Evolutionary conservation across 2,888 invertebrate species (phyloP).

Genomic region (Rosalia funebris): DNA sequence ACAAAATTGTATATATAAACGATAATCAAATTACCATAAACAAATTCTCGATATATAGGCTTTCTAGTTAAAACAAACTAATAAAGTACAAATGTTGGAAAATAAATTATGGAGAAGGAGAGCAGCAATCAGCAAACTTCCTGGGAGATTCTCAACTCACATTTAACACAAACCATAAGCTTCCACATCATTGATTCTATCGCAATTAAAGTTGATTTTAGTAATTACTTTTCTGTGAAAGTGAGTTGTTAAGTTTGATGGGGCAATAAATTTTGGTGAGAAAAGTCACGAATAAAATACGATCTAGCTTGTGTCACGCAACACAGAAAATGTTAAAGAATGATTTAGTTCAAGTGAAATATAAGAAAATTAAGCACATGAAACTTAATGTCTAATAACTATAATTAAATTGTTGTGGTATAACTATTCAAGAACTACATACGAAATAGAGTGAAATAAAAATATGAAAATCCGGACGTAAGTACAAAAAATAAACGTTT

Average conservation of each 20-base stretch:
- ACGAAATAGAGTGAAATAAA: no score
- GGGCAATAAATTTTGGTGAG: slow-evolving; percentile 21
- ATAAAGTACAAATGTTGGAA: no score
- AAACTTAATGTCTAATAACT: no score
- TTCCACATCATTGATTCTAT: slow-evolving; percentile 13
- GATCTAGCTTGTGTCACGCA: slow-evolving; percentile 16
- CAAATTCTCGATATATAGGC: no score
- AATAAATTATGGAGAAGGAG: no score
- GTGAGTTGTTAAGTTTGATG: slow-evolving; percentile 17
- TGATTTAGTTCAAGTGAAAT: not conserved
- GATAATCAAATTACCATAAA: no score
- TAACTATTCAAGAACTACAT: no score
- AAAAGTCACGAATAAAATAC: slow-evolving; percentile 9
- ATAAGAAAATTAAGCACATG: not conserved
- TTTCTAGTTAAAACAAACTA: no score
- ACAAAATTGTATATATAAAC: no score
- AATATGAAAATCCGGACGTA: no score
- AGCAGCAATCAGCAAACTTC: slow-evolving; percentile 2
- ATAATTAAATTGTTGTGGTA: no score
- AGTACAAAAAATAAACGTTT: no score
- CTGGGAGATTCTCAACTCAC: not conserved
- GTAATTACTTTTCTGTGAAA: slow-evolving; percentile 23
- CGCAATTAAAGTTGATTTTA: slow-evolving; percentile 19
- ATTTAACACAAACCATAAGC: slow-evolving; percentile 15
- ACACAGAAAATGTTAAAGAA: not conserved